Percentiles rank a stretch among this genome's conserved stretches.
phyloP scores from a whole-genome alignment of 1,140 invertebrate species.

The Homarus americanus region DNA sequence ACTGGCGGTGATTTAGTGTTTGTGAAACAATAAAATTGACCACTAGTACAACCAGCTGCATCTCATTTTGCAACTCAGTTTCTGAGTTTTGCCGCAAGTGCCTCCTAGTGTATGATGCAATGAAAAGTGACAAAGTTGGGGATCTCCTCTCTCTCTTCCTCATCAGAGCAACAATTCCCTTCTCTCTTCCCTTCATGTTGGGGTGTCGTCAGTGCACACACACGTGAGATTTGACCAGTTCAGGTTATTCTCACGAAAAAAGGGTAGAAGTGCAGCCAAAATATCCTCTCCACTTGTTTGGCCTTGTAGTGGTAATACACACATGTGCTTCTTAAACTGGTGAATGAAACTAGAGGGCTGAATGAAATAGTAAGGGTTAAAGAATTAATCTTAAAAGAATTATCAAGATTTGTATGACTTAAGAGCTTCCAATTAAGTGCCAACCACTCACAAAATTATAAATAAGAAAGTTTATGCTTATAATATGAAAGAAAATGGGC shows the following conservation, averaged over 20 bases:
- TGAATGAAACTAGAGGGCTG: too few species aligned
- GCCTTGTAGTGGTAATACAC: slow-evolving; percentile 3
- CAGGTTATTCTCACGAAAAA: slow-evolving; percentile 11
- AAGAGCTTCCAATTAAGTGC: too few species aligned
- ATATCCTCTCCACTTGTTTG: slow-evolving; percentile 41
- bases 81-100: slow-evolving; percentile 23
- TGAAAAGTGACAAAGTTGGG: not conserved
- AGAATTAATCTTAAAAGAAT: too few species aligned
- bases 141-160: too few species aligned
- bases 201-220: slow-evolving; percentile 24
- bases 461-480: too few species aligned
- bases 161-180: slow-evolving; percentile 28
- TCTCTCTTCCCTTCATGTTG: slow-evolving; percentile 20
- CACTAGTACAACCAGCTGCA: slow-evolving; percentile 1
- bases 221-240: slow-evolving; percentile 13
- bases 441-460: too few species aligned
- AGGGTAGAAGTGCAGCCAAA: not conserved
- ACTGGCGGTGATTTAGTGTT: slow-evolving; percentile 49
- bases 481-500: too few species aligned
- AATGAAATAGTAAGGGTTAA: too few species aligned
- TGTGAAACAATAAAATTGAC: slow-evolving; percentile 44
- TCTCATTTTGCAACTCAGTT: too few species aligned
- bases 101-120: slow-evolving; percentile 32
- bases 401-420: too few species aligned
- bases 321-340: too few species aligned